Evolutionary conservation across 2,797 vertebrate genomes (phyloP).

Genomic region (Gymnothorax javanicus): DNA sequence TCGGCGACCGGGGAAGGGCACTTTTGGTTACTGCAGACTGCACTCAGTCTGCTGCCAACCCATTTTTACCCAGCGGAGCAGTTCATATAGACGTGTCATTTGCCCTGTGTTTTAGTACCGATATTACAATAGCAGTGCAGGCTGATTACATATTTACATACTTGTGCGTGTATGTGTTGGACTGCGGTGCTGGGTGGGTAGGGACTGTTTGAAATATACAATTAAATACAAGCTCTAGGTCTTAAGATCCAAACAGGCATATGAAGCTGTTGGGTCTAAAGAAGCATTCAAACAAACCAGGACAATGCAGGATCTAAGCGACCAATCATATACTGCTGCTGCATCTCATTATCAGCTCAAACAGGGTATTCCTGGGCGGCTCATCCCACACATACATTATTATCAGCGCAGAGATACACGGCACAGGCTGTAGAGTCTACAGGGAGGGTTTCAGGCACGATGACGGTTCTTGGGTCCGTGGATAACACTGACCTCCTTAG

Average conservation of each 20-base stretch:
- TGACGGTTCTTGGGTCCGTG: too few species aligned
- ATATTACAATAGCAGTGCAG: not conserved
- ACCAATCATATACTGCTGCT: not conserved
- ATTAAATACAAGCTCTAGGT: not conserved
- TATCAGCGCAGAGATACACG: too few species aligned
- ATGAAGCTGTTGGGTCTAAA: not conserved
- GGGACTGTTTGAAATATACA: not conserved
- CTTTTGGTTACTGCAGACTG: not conserved
- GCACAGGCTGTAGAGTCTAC: too few species aligned
- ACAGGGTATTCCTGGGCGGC: not conserved
- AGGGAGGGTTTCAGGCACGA: too few species aligned
- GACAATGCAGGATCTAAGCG: not conserved
- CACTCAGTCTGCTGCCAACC: not conserved
- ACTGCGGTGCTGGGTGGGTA: not conserved
- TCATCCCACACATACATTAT: too few species aligned
- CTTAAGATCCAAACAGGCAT: not conserved
- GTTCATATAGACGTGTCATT: not conserved
- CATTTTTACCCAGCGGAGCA: not conserved
- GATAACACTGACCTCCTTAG: too few species aligned
- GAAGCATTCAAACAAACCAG: not conserved
- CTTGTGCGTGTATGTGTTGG: not conserved
- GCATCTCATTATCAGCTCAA: not conserved
- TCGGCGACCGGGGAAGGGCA: not conserved
- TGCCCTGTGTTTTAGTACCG: not conserved
- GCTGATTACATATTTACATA: not conserved